These are phyloP conservation scores for Gambusia holbrooki DNA, from an alignment of 2,113 vertebrate genomes.

Conservation along the genomic window DNA sequence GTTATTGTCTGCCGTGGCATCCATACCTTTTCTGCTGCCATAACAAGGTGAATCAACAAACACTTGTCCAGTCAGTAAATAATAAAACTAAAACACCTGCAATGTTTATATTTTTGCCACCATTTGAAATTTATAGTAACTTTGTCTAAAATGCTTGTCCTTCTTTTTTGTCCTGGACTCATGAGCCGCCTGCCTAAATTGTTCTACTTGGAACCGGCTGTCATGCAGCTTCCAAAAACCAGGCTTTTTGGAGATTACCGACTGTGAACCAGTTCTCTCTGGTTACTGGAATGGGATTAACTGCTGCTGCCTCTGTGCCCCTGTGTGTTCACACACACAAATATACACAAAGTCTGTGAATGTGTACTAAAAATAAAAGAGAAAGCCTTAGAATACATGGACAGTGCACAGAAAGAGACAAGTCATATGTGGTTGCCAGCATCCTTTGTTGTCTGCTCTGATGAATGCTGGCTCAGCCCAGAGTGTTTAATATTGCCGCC, in stretches of 20 bases:
- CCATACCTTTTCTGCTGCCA: too few species aligned
- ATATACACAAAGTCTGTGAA: slow-evolving; percentile 21
- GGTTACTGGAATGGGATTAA: slow-evolving; percentile 80
- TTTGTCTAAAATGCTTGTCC: not conserved
- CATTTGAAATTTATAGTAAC: not conserved
- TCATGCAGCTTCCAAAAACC: slow-evolving; percentile 72
- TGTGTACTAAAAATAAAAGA: slow-evolving; percentile 13
- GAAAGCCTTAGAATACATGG: not conserved
- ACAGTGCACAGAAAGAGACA: slow-evolving; percentile 4
- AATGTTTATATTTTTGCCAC: not conserved
- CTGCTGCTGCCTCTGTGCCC: slow-evolving; percentile 35
- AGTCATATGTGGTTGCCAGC: slow-evolving; percentile 22
- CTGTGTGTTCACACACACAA: slow-evolving; percentile 6
- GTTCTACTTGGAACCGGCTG: slow-evolving; percentile 68
- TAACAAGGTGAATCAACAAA: not conserved
- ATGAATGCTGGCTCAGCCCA: slow-evolving; percentile 61
- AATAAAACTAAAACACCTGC: not conserved
- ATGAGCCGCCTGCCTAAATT: slow-evolving; percentile 37
- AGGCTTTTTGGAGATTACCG: slow-evolving; percentile 79
- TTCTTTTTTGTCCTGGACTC: slow-evolving; percentile 1
- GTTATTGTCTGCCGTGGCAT: not conserved
- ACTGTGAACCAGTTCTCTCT: slow-evolving; percentile 78
- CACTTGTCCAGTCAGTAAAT: too few species aligned
- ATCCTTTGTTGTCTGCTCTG: slow-evolving; percentile 63
- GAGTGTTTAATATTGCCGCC: slow-evolving; percentile 74